Conservation (phyloP, 2,888 invertebrate species). For the Torymus texanus region DNA sequence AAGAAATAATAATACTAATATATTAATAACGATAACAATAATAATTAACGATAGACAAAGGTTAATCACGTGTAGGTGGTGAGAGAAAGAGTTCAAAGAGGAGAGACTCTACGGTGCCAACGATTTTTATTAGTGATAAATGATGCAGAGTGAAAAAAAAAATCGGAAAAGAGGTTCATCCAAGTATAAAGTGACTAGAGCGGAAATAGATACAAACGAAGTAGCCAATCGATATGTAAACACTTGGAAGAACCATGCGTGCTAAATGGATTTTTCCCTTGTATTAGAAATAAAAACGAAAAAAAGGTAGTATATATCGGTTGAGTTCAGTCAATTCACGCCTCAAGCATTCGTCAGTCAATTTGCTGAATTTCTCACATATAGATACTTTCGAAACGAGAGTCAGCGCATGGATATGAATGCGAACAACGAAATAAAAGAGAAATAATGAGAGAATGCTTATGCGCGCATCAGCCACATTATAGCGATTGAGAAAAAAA, state of each 20-base stretch:
- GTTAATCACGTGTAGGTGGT: not conserved
- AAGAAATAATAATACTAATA: conserved; percentile 45
- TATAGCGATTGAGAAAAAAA: not conserved
- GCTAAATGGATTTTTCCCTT: not conserved
- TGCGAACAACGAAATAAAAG: conserved; percentile 25
- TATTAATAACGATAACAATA: conserved; percentile 38
- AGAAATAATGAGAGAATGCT: conserved; percentile 8
- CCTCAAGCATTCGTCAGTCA: conserved; percentile 54
- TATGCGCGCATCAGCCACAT: not conserved
- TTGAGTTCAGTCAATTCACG: conserved; percentile 54
- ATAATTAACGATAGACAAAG: conserved; percentile 23
- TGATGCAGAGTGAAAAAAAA: not conserved
- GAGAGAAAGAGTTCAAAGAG: not conserved
- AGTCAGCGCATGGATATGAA: not conserved
- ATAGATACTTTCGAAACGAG: not conserved
- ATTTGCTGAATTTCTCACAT: conserved; percentile 49
- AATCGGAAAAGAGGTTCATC: conserved; percentile 8
- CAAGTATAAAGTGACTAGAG: conserved; percentile 3
- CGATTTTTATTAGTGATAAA: conserved; percentile 49
- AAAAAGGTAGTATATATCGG: conserved; percentile 19
- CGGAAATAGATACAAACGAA: too few species aligned
- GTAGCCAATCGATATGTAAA: not conserved
- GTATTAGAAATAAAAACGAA: conserved; percentile 4
- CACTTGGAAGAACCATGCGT: conserved; percentile 8
- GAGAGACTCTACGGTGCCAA: conserved; percentile 46